Conservation (phyloP, 2,797 vertebrate genomes). For the Aulostomus chinensis region DNA sequence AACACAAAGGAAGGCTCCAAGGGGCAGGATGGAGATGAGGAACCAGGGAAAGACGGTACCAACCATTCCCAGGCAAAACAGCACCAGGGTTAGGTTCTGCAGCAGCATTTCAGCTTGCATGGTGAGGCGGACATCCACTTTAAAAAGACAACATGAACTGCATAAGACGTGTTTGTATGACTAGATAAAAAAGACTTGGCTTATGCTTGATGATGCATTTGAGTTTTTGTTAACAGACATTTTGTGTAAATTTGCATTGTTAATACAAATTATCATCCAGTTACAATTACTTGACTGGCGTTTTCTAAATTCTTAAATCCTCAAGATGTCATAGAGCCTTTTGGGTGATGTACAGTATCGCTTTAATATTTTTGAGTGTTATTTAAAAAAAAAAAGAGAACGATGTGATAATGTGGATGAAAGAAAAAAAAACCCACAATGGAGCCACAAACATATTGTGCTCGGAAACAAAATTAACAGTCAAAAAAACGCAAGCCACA, state of each 20-base stretch:
- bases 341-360: too few species aligned
- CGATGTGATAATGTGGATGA: not conserved
- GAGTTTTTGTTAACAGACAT: too few species aligned
- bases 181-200: too few species aligned
- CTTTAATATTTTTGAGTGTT: not conserved
- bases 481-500: too few species aligned
- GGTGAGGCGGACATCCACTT: slow-evolving; percentile 84
- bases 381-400: not conserved
- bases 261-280: too few species aligned
- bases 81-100: slow-evolving; percentile 82
- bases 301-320: too few species aligned
- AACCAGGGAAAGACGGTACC: slow-evolving; percentile 85
- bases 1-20: slow-evolving; percentile 78
- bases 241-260: too few species aligned
- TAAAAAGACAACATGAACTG: slow-evolving; percentile 14
- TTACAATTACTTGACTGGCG: too few species aligned
- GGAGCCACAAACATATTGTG: slow-evolving; percentile 8
- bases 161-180: slow-evolving; percentile 18
- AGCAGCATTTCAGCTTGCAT: slow-evolving; percentile 84
- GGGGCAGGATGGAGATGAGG: slow-evolving; percentile 80
- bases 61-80: slow-evolving; percentile 83
- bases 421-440: too few species aligned
- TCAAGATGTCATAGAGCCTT: too few species aligned
- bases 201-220: too few species aligned
- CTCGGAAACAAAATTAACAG: slow-evolving; percentile 15